A percentile compares a stretch with the other conserved stretches of the same genome.
These are phyloP conservation scores for Sesia apiformis DNA, from an alignment of 2,888 invertebrate genomes.

Conservation along the genomic window DNA sequence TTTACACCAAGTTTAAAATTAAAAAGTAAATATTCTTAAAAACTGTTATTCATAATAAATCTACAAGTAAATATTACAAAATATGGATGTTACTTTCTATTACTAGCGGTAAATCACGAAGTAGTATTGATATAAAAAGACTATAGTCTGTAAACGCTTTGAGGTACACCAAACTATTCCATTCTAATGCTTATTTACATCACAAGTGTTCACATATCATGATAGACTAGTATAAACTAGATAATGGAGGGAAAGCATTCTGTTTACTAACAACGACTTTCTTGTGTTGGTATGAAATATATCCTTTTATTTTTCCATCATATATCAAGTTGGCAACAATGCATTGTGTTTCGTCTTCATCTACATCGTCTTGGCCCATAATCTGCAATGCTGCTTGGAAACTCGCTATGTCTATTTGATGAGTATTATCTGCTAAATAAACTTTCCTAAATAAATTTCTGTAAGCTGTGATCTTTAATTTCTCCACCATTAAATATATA, in stretches of 20 bases:
- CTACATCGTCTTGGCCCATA: constrained; percentile 89
- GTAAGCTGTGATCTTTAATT: constrained; percentile 94
- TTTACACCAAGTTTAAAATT: too few species aligned
- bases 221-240: constrained; percentile 63
- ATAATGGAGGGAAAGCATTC: constrained; percentile 92
- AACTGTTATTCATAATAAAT: too few species aligned
- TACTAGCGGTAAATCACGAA: too few species aligned
- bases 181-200: too few species aligned
- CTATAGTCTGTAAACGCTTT: too few species aligned
- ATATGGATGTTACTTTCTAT: too few species aligned
- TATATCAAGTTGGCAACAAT: constrained; percentile 97
- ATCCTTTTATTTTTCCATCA: constrained; percentile 98
- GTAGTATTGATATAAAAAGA: too few species aligned
- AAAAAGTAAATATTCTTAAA: too few species aligned
- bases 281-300: constrained; percentile 97
- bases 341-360: constrained; percentile 96
- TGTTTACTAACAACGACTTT: constrained; percentile 98
- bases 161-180: too few species aligned
- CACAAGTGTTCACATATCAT: not conserved
- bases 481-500: constrained; percentile 98
- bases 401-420: constrained; percentile 91
- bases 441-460: constrained; percentile 97
- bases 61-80: too few species aligned
- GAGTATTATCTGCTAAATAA: constrained; percentile 82
- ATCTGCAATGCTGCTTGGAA: constrained; percentile 88